Conservation (phyloP, 30 jellyfish, hydroid and myxozoan species). For the Pseudorhiza aurosa region DNA sequence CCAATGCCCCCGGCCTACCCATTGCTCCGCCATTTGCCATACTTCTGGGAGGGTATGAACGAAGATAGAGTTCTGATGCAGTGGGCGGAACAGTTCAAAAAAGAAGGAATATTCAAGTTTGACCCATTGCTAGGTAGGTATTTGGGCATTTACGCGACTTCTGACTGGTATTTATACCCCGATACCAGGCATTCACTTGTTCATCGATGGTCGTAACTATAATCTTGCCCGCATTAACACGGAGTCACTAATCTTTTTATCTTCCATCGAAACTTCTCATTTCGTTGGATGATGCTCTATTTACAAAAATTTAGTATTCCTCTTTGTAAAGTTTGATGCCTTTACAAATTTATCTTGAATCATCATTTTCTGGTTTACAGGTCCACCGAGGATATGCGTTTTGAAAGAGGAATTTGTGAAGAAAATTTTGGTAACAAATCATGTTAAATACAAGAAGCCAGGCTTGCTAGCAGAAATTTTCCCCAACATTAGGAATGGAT, state of each 20-base stretch:
- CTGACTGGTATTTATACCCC: no score
- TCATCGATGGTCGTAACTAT: no score
- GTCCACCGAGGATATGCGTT: neutral
- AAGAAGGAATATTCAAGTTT: conserved; percentile 39
- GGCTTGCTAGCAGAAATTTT: neutral
- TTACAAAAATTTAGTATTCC: no score
- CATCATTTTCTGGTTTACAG: neutral
- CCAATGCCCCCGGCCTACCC: conserved; percentile 71
- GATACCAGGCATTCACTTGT: no score
- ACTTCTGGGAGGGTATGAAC: conserved; percentile 4
- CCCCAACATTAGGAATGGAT: conserved; percentile 21
- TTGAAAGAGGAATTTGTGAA: conserved; percentile 9
- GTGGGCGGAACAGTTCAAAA: conserved; percentile 48
- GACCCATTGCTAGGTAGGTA: conserved; percentile 36
- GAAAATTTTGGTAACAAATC: conserved; percentile 1
- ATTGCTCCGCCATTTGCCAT: conserved; percentile 49
- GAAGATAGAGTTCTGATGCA: conserved; percentile 5
- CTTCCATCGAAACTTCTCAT: no score
- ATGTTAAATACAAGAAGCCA: neutral
- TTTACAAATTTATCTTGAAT: no score
- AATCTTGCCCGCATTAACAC: no score
- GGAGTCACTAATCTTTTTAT: no score
- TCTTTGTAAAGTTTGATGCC: no score
- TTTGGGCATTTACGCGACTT: no score
- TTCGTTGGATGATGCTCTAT: no score